Percentiles rank a stretch among this genome's conserved stretches.
Evolutionary conservation across 2,113 vertebrate species (phyloP).

Genomic region (Nibea coibor): DNA sequence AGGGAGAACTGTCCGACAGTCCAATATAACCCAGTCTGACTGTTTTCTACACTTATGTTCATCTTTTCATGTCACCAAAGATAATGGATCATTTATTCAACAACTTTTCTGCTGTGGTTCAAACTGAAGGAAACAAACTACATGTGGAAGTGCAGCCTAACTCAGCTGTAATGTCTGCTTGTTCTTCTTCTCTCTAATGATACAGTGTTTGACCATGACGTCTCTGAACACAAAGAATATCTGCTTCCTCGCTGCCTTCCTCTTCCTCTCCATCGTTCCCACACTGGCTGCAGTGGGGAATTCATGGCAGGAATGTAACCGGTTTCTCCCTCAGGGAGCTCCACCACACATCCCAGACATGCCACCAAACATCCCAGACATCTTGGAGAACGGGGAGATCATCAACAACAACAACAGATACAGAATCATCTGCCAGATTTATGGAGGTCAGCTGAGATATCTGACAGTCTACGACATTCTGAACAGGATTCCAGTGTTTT

Average conservation of each 20-base stretch:
- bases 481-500: constrained; percentile 70
- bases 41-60: too few relatives aligned
- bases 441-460: neutral
- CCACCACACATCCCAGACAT: constrained; percentile 16
- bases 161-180: neutral
- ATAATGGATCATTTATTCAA: too few relatives aligned
- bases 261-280: constrained; percentile 7
- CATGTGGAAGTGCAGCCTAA: neutral
- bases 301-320: constrained; percentile 1
- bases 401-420: constrained; percentile 10
- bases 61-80: too few relatives aligned
- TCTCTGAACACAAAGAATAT: neutral
- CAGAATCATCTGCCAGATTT: constrained; percentile 58
- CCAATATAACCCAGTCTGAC: too few relatives aligned
- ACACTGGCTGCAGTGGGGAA: constrained; percentile 26
- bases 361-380: neutral
- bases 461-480: constrained; percentile 55
- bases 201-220: neutral
- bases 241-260: neutral
- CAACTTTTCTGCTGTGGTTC: too few relatives aligned
- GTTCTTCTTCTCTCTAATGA: too few relatives aligned
- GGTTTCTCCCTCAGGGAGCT: constrained; percentile 22
- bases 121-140: neutral
- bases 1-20: too few relatives aligned
- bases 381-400: constrained; percentile 1